Evolutionary conservation across 2,888 invertebrate species (phyloP).

Genomic region (Blastobasis adustella): DNA sequence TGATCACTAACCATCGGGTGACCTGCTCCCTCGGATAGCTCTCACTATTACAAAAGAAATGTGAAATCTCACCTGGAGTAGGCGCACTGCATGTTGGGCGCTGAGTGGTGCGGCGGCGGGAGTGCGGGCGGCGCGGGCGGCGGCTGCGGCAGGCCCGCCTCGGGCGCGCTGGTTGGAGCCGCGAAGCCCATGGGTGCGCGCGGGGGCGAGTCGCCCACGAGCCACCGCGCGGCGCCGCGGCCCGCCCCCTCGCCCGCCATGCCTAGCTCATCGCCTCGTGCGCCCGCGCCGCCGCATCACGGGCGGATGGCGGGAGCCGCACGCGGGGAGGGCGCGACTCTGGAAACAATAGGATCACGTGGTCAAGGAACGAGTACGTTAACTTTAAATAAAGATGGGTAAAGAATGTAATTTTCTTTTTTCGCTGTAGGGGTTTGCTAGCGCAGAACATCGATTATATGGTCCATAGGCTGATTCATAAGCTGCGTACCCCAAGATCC

Average conservation of each 20-base stretch:
- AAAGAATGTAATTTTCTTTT: too few species aligned
- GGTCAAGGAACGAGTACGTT: background rate
- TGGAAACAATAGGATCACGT: background rate
- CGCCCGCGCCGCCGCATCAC: constrained; percentile 53
- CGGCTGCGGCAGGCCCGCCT: constrained; percentile 58
- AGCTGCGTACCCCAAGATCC: too few species aligned
- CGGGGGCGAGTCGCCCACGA: constrained; percentile 77
- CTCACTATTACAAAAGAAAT: too few species aligned
- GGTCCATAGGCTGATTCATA: too few species aligned
- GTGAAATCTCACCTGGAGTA: constrained; percentile 71
- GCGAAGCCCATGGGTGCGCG: constrained; percentile 73
- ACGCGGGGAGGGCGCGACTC: background rate
- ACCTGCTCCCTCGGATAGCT: too few species aligned
- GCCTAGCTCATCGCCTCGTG: constrained; percentile 65
- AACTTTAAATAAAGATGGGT: too few species aligned
- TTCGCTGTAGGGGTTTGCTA: too few species aligned
- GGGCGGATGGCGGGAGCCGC: constrained; percentile 7
- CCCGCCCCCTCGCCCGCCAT: constrained; percentile 78
- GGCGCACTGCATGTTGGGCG: constrained; percentile 77
- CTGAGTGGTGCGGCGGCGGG: constrained; percentile 42
- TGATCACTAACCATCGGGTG: too few species aligned
- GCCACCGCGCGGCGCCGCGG: constrained; percentile 77
- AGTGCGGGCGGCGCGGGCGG: constrained; percentile 60
- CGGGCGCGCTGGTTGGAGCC: constrained; percentile 76
- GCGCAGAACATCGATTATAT: too few species aligned